Evolutionary conservation across 2,888 invertebrate genomes (phyloP).

Genomic region (Brachyptera putata): DNA sequence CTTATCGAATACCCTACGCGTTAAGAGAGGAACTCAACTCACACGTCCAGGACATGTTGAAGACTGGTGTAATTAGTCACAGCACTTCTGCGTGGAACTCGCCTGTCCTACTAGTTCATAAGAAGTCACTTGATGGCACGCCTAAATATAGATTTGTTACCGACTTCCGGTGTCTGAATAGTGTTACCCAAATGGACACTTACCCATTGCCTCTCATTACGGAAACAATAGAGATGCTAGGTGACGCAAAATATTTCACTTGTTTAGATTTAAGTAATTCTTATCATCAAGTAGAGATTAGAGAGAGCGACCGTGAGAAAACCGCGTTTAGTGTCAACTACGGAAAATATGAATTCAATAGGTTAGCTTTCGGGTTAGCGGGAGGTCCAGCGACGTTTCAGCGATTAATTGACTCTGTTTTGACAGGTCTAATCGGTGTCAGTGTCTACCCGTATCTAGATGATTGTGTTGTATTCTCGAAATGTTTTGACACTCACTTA

Average conservation of each 20-base stretch:
- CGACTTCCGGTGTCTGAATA: slow-evolving; percentile 28
- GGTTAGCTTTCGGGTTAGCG: slow-evolving; percentile 22
- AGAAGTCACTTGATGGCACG: background rate
- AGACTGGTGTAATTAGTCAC: background rate
- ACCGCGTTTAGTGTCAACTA: slow-evolving; percentile 31
- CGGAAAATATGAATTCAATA: slow-evolving; percentile 30
- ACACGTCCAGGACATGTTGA: background rate
- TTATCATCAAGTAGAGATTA: slow-evolving; percentile 32
- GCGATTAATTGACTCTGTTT: slow-evolving; percentile 6
- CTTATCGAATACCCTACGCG: background rate
- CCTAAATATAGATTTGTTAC: background rate
- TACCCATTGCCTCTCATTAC: slow-evolving; percentile 26
- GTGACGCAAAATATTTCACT: slow-evolving; percentile 28
- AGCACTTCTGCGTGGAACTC: background rate
- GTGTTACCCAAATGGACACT: slow-evolving; percentile 24
- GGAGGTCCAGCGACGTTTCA: slow-evolving; percentile 4
- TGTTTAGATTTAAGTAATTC: slow-evolving; percentile 31
- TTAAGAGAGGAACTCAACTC: background rate
- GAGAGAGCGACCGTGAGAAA: slow-evolving; percentile 23
- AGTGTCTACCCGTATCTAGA: background rate
- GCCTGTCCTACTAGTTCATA: background rate
- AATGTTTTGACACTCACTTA: slow-evolving; percentile 26
- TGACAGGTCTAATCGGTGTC: background rate
- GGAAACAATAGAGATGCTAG: slow-evolving; percentile 33
- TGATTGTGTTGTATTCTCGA: background rate